These are phyloP conservation scores for Luscinia megarhynchos DNA, from an alignment of 2,797 vertebrate genomes.

Conservation along the genomic window DNA sequence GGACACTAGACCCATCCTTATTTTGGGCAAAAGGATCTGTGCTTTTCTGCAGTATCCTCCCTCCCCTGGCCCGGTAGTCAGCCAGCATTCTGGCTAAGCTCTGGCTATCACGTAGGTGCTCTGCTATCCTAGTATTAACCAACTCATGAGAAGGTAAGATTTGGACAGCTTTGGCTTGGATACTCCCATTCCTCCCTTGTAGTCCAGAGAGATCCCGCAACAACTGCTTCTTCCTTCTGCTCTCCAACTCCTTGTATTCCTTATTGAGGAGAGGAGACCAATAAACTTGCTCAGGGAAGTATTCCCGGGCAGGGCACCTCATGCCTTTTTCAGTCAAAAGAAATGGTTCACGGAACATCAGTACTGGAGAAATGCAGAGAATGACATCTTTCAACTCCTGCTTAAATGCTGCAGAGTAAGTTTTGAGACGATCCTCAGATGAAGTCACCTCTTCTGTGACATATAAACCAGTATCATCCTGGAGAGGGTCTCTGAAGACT, in stretches of 20 bases:
- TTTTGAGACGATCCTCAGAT: conserved; percentile 91
- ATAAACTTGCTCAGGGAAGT: conserved; percentile 94
- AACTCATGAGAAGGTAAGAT: conserved; percentile 89
- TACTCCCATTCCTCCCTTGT: conserved; percentile 82
- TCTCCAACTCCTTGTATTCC: conserved; percentile 91
- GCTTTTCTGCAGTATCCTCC: conserved; percentile 88
- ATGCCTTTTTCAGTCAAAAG: conserved; percentile 88
- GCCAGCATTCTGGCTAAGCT: conserved; percentile 91
- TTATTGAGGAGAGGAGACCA: conserved; percentile 94
- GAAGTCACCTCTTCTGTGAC: conserved; percentile 90
- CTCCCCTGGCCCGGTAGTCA: conserved; percentile 93
- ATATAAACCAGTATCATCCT: conserved; percentile 95
- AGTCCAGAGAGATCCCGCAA: conserved; percentile 86
- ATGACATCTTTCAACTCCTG: conserved; percentile 97
- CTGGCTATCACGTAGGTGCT: conserved; percentile 85
- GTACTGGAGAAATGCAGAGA: conserved; percentile 93
- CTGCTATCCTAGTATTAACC: conserved; percentile 88
- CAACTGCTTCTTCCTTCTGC: conserved; percentile 90
- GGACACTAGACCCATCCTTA: conserved; percentile 64
- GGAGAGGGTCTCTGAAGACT: conserved; percentile 92
- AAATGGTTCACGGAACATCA: conserved; percentile 92
- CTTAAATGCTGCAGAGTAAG: conserved; percentile 88
- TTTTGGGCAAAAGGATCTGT: conserved; percentile 83
- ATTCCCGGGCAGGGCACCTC: conserved; percentile 92
- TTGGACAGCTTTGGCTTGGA: conserved; percentile 77